A percentile compares a stretch with the other conserved stretches of the same genome.
These are phyloP conservation scores for Cheirogaleus major DNA, from an alignment of 2,797 vertebrate genomes.

Conservation along the genomic window DNA sequence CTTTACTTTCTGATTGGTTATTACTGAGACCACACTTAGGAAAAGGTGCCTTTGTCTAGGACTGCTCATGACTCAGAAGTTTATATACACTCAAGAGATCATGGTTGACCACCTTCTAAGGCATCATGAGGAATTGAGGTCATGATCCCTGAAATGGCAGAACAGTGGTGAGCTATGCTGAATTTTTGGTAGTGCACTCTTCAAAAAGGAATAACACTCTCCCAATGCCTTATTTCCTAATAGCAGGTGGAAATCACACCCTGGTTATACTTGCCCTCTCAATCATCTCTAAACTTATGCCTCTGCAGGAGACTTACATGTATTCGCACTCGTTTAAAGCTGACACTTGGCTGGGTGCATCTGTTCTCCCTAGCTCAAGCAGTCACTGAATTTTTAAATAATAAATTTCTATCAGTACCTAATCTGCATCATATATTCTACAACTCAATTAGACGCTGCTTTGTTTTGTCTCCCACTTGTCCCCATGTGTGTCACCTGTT, in stretches of 20 bases:
- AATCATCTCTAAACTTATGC: background rate
- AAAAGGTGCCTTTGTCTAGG: background rate
- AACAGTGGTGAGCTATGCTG: background rate
- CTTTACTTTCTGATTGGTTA: constrained; percentile 1
- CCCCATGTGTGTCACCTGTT: background rate
- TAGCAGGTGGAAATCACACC: background rate
- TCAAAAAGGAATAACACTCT: background rate
- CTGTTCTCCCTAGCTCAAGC: background rate
- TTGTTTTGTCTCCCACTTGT: background rate
- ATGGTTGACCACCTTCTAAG: background rate
- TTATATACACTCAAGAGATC: background rate
- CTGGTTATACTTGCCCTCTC: background rate
- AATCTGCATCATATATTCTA: background rate
- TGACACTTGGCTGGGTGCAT: background rate
- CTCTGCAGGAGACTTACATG: background rate
- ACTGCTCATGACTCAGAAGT: background rate
- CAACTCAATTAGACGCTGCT: background rate
- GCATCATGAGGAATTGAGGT: background rate
- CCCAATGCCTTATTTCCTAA: background rate
- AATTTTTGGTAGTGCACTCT: background rate
- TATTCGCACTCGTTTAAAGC: background rate
- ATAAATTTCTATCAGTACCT: background rate
- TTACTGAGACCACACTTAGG: background rate
- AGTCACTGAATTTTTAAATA: background rate
- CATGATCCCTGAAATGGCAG: background rate